These are phyloP conservation scores for Apotomis capreana DNA, from an alignment of 2,888 invertebrate genomes.

Conservation along the genomic window DNA sequence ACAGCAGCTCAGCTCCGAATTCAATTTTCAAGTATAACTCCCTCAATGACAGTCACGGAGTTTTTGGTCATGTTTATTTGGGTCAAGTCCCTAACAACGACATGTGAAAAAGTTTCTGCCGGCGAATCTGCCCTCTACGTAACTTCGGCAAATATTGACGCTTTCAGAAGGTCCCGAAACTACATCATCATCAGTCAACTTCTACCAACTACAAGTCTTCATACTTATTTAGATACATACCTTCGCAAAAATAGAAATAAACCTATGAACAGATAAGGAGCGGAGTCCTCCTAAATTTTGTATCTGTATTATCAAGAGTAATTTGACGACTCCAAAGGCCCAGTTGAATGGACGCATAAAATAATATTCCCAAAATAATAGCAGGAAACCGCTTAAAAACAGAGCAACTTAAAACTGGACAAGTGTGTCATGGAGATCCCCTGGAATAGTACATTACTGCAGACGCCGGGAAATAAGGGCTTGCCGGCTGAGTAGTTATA, in stretches of 20 bases:
- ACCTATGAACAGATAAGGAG: constrained; percentile 1
- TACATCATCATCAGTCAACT: constrained; percentile 45
- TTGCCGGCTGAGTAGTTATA: too few relatives aligned
- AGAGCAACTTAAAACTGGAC: too few relatives aligned
- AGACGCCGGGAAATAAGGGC: too few relatives aligned
- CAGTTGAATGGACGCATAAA: too few relatives aligned
- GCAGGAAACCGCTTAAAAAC: too few relatives aligned
- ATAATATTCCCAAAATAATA: too few relatives aligned
- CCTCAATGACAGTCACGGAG: constrained; percentile 56
- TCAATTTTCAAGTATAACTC: constrained; percentile 69
- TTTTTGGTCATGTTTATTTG: constrained; percentile 75
- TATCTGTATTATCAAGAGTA: too few relatives aligned
- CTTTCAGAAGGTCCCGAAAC: constrained; percentile 44
- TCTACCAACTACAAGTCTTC: constrained; percentile 14
- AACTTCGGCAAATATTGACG: constrained; percentile 56
- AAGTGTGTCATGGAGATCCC: too few relatives aligned
- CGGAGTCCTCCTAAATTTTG: too few relatives aligned
- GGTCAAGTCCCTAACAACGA: constrained; percentile 64
- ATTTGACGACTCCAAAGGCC: too few relatives aligned
- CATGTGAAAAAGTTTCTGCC: constrained; percentile 70
- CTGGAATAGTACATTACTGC: too few relatives aligned
- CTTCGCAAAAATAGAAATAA: constrained; percentile 2
- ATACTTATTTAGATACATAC: constrained; percentile 5
- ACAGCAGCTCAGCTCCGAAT: constrained; percentile 59
- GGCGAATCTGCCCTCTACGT: constrained; percentile 52